Conservation (phyloP, 2,113 vertebrate species). For the Bubo scandiacus region DNA sequence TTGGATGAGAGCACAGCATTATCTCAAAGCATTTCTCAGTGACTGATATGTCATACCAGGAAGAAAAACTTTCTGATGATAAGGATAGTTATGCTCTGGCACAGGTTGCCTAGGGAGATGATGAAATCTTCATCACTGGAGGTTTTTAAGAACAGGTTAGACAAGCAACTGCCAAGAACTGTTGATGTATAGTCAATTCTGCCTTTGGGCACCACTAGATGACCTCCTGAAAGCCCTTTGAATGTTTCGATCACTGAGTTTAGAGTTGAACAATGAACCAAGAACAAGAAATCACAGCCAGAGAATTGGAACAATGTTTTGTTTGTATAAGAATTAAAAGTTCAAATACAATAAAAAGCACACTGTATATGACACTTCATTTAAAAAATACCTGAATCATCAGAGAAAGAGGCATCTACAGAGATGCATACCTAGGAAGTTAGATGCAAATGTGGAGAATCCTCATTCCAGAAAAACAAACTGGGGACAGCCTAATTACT, state of each 20-base stretch:
- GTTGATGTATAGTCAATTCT: constrained; percentile 14
- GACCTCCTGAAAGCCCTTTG: constrained; percentile 20
- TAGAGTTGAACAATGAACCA: not conserved
- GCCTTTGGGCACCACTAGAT: constrained; percentile 27
- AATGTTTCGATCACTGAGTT: not conserved
- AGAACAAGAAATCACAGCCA: not conserved
- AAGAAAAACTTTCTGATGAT: constrained; percentile 41
- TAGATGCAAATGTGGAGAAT: not conserved
- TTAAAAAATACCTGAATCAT: not conserved
- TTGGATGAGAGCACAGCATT: not conserved
- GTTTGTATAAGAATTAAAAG: not conserved
- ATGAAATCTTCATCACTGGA: constrained; percentile 43
- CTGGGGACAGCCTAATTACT: not conserved
- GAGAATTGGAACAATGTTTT: not conserved
- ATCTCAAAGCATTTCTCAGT: constrained; percentile 39
- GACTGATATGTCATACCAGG: not conserved
- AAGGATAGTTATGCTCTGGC: constrained; percentile 24
- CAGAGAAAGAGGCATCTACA: not conserved
- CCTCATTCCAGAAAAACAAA: not conserved
- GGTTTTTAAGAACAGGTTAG: constrained; percentile 46
- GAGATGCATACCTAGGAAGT: not conserved
- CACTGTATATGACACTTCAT: not conserved
- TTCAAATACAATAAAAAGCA: not conserved
- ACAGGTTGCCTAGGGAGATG: constrained; percentile 45
- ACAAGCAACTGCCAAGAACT: not conserved